Percentiles rank a stretch among this genome's conserved stretches.
Evolutionary conservation across 2,797 vertebrate genomes (phyloP).

Genomic region (Enoplosus armatus): DNA sequence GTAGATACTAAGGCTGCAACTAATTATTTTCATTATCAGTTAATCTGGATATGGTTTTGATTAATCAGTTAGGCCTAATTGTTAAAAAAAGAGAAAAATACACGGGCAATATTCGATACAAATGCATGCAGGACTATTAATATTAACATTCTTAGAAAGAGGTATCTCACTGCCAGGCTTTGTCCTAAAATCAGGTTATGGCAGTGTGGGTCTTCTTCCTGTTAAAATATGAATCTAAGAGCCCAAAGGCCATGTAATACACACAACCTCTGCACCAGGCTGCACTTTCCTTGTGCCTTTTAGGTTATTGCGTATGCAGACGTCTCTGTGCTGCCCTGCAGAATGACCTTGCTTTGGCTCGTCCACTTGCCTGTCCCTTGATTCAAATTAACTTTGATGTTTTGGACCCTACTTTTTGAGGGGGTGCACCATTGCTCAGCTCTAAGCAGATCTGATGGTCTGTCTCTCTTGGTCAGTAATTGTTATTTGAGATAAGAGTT

Average conservation of each 20-base stretch:
- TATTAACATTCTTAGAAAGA: slow-evolving; percentile 12
- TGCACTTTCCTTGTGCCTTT: slow-evolving; percentile 26
- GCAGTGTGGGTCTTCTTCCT: background rate
- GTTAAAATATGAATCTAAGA: slow-evolving; percentile 15
- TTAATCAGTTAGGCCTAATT: background rate
- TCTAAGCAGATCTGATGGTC: slow-evolving; percentile 75
- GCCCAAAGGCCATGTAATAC: slow-evolving; percentile 4
- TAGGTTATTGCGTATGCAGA: slow-evolving; percentile 24
- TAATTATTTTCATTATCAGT: background rate
- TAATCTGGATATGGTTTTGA: background rate
- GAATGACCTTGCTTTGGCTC: slow-evolving; percentile 58
- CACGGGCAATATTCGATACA: background rate
- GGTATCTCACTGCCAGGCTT: background rate
- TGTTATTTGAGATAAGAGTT: slow-evolving; percentile 73
- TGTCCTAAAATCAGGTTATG: slow-evolving; percentile 1
- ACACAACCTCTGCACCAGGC: slow-evolving; percentile 1
- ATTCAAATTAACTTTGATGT: slow-evolving; percentile 69
- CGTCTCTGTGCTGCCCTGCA: slow-evolving; percentile 23
- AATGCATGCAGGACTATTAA: background rate
- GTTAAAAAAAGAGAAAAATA: background rate
- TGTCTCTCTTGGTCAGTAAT: slow-evolving; percentile 79
- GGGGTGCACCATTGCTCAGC: slow-evolving; percentile 32
- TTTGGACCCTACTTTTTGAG: slow-evolving; percentile 53
- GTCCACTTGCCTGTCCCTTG: slow-evolving; percentile 57
- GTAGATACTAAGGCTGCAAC: too few relatives aligned